Base-by-base conservation (phyloP, 1,140 invertebrate genomes). In the Trachymyrmex septentrionalis region DNA sequence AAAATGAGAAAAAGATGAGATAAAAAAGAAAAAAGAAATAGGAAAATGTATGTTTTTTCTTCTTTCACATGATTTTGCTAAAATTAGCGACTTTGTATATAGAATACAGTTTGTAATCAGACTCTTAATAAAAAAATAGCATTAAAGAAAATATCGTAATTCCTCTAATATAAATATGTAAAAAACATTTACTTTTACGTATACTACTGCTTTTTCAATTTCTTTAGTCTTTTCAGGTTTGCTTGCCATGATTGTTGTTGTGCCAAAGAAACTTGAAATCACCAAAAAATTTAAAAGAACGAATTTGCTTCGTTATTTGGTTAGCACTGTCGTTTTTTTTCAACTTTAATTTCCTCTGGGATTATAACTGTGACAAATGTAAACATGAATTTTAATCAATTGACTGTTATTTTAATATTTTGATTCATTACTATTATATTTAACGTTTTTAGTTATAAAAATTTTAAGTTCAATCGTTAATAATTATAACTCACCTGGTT, bases 401-500 rank as follows among this genome's bases (percentile, higher is more conserved):
- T 21, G 9, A 44, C 9, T 44, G 10, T 77, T 5, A 9, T 12
- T 38, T 38, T 57, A 21, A 71, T 27, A 16, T 30, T 6, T 4
- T 12, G 1, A 3, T 2, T 27, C 14, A 3, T 34, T 4, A 44
- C 38, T 44, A 44, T 77, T 6, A 16, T 12, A 1, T 38, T 38
- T 57, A 21, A 71, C 19, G 7, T 30, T 6, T 1, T n/a, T 1
- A 3, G 6, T 50, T 19, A 9, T 34, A 0, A 30, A 10, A 24
- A 14, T 67, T 44, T 2, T 16, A 67, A 69, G 1, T 16, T 7
- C 5, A 69, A 0, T n/a, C 30, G 16, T 24, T 55, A 24, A 55
- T 69, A 57, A 55, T 81, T 57, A 61, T 50, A 63, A 61, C 64
- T 72, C 24, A 44, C 72, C 66, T 61, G 82, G 64, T 64, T 63